Conservation (phyloP, 2,797 vertebrate genomes). For the Phylloscopus collybita region DNA sequence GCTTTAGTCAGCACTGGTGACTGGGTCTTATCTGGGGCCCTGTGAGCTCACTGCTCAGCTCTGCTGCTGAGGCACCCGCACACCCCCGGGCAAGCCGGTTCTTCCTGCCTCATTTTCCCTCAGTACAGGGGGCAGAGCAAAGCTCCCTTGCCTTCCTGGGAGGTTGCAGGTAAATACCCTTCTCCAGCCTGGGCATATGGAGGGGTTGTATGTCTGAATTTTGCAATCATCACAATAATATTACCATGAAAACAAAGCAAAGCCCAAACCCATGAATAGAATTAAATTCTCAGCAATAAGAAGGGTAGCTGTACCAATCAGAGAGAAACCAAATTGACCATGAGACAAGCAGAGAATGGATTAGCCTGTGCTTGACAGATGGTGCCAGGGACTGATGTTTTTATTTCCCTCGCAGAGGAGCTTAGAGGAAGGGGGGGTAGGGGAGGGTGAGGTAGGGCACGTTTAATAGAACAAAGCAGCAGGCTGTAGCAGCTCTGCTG, state of each 20-base stretch:
- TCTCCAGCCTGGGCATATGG: not conserved
- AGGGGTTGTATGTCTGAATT: not conserved
- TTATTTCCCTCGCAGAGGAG: conserved; percentile 23
- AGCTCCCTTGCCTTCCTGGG: not conserved
- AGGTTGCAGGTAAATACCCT: not conserved
- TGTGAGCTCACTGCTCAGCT: not conserved
- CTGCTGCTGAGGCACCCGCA: not conserved
- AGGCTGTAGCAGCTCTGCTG: not conserved
- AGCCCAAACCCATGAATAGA: not conserved
- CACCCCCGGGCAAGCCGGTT: not conserved
- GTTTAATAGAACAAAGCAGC: not conserved
- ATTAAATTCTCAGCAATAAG: not conserved
- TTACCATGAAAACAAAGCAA: conserved; percentile 3
- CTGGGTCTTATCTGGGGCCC: not conserved
- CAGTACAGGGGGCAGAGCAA: not conserved
- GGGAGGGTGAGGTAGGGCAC: not conserved
- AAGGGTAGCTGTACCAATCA: not conserved
- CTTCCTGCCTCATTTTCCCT: not conserved
- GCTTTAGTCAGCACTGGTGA: not conserved
- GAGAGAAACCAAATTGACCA: conserved; percentile 29
- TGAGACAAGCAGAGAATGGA: conserved; percentile 51
- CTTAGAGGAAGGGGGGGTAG: not conserved
- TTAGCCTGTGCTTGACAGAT: conserved; percentile 59
- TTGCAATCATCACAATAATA: not conserved
- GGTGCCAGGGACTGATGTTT: conserved; percentile 37